A percentile compares a stretch with the other conserved stretches of the same genome.
Evolutionary conservation across 2,113 vertebrate species (phyloP).

Genomic region (Xenopus tropicalis): DNA sequence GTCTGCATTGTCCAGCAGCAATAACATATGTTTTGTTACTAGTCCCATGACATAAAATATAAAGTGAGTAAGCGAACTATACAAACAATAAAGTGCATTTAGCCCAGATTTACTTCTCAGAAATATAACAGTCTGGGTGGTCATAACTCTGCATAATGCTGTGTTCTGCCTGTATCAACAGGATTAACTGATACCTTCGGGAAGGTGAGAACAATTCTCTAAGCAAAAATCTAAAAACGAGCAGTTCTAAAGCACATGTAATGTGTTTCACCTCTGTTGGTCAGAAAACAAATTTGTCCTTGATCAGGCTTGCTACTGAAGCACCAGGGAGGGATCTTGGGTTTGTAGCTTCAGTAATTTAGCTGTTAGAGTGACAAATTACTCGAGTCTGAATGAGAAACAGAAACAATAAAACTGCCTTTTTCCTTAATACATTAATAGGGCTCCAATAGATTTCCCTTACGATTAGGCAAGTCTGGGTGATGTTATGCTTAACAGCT

Average conservation of each 20-base stretch:
- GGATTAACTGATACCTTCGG: slow-evolving; percentile 41
- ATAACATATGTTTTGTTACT: slow-evolving; percentile 42
- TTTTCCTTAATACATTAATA: neutral
- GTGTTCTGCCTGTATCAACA: slow-evolving; percentile 43
- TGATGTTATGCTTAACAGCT: neutral
- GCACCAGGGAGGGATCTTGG: slow-evolving; percentile 39
- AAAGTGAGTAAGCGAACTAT: slow-evolving; percentile 37
- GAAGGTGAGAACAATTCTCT: slow-evolving; percentile 38
- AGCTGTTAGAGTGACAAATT: slow-evolving; percentile 37
- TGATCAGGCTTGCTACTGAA: slow-evolving; percentile 8
- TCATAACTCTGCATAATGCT: slow-evolving; percentile 43
- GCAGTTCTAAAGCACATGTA: slow-evolving; percentile 30
- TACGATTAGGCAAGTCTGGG: neutral
- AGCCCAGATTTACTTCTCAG: slow-evolving; percentile 42
- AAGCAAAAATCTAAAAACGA: slow-evolving; percentile 45
- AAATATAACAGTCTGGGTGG: slow-evolving; percentile 42
- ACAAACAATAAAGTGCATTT: slow-evolving; percentile 46
- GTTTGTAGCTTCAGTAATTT: slow-evolving; percentile 22
- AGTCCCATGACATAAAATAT: slow-evolving; percentile 41
- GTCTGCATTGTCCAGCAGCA: slow-evolving; percentile 39
- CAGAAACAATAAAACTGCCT: slow-evolving; percentile 26
- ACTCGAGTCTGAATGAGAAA: slow-evolving; percentile 13
- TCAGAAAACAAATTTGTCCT: slow-evolving; percentile 44
- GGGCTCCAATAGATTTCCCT: neutral
- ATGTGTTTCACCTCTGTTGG: slow-evolving; percentile 43